Base-by-base conservation (phyloP, 2,113 vertebrate species). In the Pitta sordida region DNA sequence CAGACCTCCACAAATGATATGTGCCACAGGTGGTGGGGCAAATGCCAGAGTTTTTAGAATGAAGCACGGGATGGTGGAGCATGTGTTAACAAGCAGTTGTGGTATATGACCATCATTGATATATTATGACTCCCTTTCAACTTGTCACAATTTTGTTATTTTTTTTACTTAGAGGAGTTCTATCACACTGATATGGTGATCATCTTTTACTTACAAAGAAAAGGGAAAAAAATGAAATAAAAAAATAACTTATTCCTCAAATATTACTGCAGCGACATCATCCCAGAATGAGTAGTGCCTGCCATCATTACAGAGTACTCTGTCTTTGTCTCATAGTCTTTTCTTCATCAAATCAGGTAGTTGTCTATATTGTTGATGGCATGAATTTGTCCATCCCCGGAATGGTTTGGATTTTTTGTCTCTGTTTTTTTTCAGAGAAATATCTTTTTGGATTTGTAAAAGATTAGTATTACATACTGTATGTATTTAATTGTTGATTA, bases 251-350 rank as follows among this genome's bases (percentile, higher is more conserved):
- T 41, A 19, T 60, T 56, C 70, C 22, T 8, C 41, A n/a, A 64
- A 30, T 69, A 44, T 16, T 79, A 39, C 29, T 6, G 70, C 62
- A 23, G 11, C 46, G 60, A 15, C 20, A 27, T 44, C 5, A 15
- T 59, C 32, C 17, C n/a, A 44, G 26, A 51, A 56, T 9, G 14
- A n/a, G 18, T 14, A 49, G 39, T 44, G 4, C n/a, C 62, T 90
- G 37, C 26, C 6, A 12, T 41, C 1, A 0, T 49, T 49, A 22
- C 22, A 51, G 36, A 6, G 26, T 11, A 1, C 3, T 53, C 26
- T 58, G 14, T 15, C 3, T 53, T 21, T 58, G 14, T 15, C 22
- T 43, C 16, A 59, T 30, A 11, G 0, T 4, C 24, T 44, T 84
- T 60, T 30, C 7, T 49, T 24, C 3, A 4, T 71, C 30, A 44